A percentile compares a stretch with the other conserved stretches of the same genome.
Conservation (phyloP, 2,113 vertebrate genomes). For the Cebus imitator region DNA sequence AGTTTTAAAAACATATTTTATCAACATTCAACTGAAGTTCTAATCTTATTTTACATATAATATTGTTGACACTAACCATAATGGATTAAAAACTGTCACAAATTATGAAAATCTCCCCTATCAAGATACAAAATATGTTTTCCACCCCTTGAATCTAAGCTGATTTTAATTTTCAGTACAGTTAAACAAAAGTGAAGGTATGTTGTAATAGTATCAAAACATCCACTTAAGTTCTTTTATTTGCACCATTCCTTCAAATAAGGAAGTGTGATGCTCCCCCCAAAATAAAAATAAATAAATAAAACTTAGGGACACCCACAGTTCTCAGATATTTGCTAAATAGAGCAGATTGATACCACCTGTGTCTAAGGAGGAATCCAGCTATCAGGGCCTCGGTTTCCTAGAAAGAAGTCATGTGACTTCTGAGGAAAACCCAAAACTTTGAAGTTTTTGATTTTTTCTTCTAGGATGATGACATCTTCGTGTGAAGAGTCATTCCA, state of each 20-base stretch:
- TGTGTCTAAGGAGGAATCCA: no score
- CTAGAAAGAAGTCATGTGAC: neutral
- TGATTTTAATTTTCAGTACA: neutral
- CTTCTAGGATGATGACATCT: neutral
- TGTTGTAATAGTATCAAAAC: no score
- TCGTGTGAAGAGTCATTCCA: neutral
- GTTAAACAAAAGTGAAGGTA: neutral
- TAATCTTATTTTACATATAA: neutral
- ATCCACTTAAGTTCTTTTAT: no score
- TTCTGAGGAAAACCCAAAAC: neutral
- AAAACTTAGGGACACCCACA: no score
- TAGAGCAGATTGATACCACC: no score
- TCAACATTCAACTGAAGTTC: slow-evolving; percentile 20
- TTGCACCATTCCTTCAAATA: no score
- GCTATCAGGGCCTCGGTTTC: no score
- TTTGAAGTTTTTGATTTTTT: neutral
- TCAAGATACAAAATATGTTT: neutral
- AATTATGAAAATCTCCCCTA: neutral
- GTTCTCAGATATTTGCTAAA: no score
- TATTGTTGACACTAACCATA: neutral
- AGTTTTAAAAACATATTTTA: neutral
- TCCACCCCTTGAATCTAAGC: neutral
- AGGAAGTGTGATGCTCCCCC: no score
- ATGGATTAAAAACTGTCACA: neutral
- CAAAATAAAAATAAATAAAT: no score